Evolutionary conservation across 2,888 invertebrate species (phyloP), one percentile per base, ranked within the genome.

Genomic region (Sarcophaga caerulescens): DNA sequence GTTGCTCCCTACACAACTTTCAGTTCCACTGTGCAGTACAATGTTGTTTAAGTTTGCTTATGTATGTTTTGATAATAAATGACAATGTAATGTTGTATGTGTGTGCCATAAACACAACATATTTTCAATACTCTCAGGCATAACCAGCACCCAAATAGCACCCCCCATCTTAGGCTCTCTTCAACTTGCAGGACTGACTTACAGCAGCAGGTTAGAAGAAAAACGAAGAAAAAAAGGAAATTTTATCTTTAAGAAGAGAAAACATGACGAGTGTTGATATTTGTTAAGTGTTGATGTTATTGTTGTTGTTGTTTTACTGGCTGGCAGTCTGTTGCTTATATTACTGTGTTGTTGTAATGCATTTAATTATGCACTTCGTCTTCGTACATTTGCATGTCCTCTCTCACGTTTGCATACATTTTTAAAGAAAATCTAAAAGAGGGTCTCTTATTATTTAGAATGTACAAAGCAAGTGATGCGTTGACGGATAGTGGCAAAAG

Each of bases 291-390:
- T 70, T 85, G 73, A 62, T 60, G 35, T 69, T 79, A 63, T 79
- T 75, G 80, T 74, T 47, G 47, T 52, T 52, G 52, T 52, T 52
- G 14, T 44, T 17, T 35, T 17, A 2, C 19, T 17, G 6, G 19
- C 45, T 44, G 68, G 19, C 45, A 17, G 45, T 44, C 44, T 10
- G 17, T 52, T 44, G 35, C 44, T 52, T 25, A 59, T 25, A 35
- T n/a, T 35, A 59, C 11, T 17, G 47, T 73, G 73, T 45, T 62
- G 44, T 76, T 76, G 66, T 25, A 62, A 81, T 86, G 84, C 78
- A 86, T 86, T 86, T 86, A 84, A 81, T 86, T 86, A 86, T 85
- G 80, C 82, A 82, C 71, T 76, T 63, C 70, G 75, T 82, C 78
- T 68, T 71, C 21, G 44, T 44, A 6, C 70, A 14, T 35, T 68